Conservation (phyloP, 2,113 vertebrate species). For the Diadophis punctatus region DNA sequence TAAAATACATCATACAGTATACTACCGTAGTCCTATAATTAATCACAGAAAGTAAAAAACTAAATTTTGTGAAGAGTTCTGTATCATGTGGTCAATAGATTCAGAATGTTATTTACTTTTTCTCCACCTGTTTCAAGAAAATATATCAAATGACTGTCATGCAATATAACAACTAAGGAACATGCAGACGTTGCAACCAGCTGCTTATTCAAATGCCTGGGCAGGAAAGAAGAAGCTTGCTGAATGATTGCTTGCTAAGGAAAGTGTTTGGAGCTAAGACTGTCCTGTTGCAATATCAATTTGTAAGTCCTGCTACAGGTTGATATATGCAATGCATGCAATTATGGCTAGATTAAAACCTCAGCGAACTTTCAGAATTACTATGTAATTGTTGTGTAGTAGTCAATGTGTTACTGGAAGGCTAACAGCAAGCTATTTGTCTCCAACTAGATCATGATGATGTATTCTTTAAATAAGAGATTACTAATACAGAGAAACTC, state of each 20-base stretch:
- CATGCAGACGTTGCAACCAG: conserved; percentile 6
- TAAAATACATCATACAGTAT: not conserved
- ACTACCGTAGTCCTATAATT: not conserved
- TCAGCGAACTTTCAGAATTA: not conserved
- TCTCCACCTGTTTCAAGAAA: not conserved
- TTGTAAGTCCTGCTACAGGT: not conserved
- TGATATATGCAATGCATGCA: not conserved
- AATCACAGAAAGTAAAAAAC: not conserved
- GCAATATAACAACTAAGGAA: conserved; percentile 42
- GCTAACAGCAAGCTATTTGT: not conserved
- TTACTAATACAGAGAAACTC: not conserved
- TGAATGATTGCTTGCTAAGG: not conserved
- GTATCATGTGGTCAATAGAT: not conserved
- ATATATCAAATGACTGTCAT: conserved; percentile 24
- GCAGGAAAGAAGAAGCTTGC: not conserved
- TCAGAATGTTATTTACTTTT: not conserved
- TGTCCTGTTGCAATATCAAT: not conserved
- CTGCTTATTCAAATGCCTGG: not conserved
- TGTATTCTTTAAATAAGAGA: not conserved
- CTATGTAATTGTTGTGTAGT: not conserved
- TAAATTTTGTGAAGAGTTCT: not conserved
- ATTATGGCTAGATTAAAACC: not conserved
- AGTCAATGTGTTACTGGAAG: not conserved
- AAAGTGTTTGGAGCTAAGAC: not conserved
- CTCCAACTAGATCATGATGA: not conserved